Evolutionary conservation across 1,140 invertebrate genomes (phyloP), one percentile per base, ranked within the genome.

Genomic region (Sycophila sp.): DNA sequence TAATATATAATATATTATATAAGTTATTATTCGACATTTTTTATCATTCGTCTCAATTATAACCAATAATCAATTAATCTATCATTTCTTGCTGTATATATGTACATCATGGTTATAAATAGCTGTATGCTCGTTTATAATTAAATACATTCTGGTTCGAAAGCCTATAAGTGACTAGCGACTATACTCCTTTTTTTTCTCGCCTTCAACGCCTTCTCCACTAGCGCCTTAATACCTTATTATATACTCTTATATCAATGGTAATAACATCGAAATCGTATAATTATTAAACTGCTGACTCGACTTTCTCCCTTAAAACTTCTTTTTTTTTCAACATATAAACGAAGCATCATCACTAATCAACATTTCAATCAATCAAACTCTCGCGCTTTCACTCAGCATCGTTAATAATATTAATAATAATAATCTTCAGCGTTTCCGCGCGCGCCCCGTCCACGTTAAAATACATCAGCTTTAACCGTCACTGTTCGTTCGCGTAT

Each of bases 91-190:
- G 77, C 76, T 81, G 76, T 78, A 78, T 80, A 77, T 81, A 84
- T 84, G 73, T 84, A 82, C 81, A 84, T 77, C 65, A 69, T 64
- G 76, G 60, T 81, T 81, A 82, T 81, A 84, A 82, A 83, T 82
- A 80, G 67, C 34, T 76, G 56, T 77, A 78, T 80, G 73, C 77
- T 78, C 74, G 73, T 75, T n/a, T n/a, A 75, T 77, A 77, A 80
- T 78, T 84, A 85, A 84, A 84, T 83, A 83, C 80, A 85, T 79
- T 80, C 76, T 84, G 76, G 73, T 81, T 80, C 75, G 72, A 81
- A 77, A 81, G 77, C 73, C 72, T 84, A 80, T 51, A 72, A 40
- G 28, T 84, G 84, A 85, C 83, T 84, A 85, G 82, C 72, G 73
- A 72, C 70, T 72, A 72, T 62, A 67, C 45, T 72, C 58, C 32